Evolutionary conservation across 2,888 invertebrate genomes (phyloP), one percentile per base, ranked within the genome.

Genomic region (Pantelozetes paolii): DNA sequence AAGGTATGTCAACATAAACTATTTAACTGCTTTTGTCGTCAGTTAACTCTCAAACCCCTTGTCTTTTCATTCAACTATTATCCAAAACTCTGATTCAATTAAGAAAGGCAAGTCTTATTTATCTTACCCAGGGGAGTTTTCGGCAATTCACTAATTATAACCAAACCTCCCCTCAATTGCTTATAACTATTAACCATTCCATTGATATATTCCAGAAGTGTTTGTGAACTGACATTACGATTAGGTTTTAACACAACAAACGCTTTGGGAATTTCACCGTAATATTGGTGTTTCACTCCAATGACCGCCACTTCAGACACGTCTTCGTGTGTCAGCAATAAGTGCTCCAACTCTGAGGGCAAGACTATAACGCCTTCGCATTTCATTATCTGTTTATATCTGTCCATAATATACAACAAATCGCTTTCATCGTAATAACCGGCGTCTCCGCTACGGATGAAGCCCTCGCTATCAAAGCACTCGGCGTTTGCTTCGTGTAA

Each of bases 321-420:
- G 73, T 86, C 86, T 0, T 86, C 84, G 83, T 90, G 88, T 48
- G 87, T 87, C 71, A 92, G 83, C 54, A 94, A 82, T 71, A 94
- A 80, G 26, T 88, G 88, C 82, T 94, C 94, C 54, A 94, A 82
- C 83, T 94, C 94, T 0, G 93, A 92, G 1, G 94, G 94, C 0
- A 93, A 88, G 6, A 94, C 93, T 28, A 54, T 45, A 6, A 50
- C 30, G 9, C 71, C 42, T n/a, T 71, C 71, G 15, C 23, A 20
- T 71, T 71, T 71, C 1, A 71, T 71, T 20, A 71, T 71, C 23
- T 71, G 50, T 15, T 71, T 71, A 71, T 50, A 71, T 42, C 71
- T 71, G 50, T 71, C 48, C 48, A 54, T 23, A 48, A 71, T 32
- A 13, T 71, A 71, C 2, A 71, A 50, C 6, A 50, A 32, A 15